Percentiles rank a stretch among this genome's conserved stretches.
Conservation (phyloP, 2,888 invertebrate species). For the Caenorhabditis afra region DNA sequence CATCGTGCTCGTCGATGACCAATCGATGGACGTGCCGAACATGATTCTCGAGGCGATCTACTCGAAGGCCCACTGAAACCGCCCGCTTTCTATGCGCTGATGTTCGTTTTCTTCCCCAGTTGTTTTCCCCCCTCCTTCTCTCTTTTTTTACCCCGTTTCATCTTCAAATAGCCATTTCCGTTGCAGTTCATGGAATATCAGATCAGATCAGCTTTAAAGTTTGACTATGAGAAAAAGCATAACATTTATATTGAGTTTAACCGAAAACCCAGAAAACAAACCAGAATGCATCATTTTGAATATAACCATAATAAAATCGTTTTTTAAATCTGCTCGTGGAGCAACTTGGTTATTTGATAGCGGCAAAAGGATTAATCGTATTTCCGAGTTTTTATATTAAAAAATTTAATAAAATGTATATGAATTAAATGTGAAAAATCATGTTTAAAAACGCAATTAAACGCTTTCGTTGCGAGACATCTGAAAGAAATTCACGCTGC, state of each 20-base stretch:
- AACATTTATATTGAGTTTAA: background rate
- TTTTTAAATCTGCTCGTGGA: too few relatives aligned
- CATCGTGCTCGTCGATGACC: constrained; percentile 92
- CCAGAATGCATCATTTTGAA: too few relatives aligned
- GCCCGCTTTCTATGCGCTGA: constrained; percentile 6
- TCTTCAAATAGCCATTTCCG: constrained; percentile 4
- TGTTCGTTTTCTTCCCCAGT: constrained; percentile 9
- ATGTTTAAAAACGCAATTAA: too few relatives aligned
- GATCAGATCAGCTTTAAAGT: constrained; percentile 37
- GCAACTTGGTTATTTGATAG: too few relatives aligned
- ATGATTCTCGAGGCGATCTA: constrained; percentile 52
- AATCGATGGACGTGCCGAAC: constrained; percentile 83
- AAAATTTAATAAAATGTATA: too few relatives aligned
- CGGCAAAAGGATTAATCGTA: too few relatives aligned
- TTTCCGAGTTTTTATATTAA: too few relatives aligned
- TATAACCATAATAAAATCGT: too few relatives aligned
- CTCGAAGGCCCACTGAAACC: constrained; percentile 21
- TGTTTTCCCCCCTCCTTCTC: constrained; percentile 7
- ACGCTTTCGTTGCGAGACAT: too few relatives aligned
- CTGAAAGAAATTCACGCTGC: too few relatives aligned
- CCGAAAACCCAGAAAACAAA: too few relatives aligned
- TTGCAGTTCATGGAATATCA: constrained; percentile 7
- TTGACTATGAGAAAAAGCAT: background rate
- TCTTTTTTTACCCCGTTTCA: constrained; percentile 6
- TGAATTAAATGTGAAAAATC: too few relatives aligned